Base-by-base conservation (phyloP, 2,888 invertebrate species). In the Electrophaes corylata region DNA sequence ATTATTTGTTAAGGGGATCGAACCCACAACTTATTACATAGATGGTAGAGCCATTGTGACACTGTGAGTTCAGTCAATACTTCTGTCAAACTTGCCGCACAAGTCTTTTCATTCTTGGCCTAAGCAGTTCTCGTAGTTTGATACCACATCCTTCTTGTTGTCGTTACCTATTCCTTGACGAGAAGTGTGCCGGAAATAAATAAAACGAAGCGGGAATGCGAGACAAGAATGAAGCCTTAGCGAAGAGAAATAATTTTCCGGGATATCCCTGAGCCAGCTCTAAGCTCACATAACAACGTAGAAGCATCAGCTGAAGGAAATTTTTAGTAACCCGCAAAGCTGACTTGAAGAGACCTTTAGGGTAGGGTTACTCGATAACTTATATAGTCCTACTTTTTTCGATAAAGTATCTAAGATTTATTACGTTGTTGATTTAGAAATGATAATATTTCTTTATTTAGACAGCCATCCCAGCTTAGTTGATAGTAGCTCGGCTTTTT, bases 121-220 rank as follows among this genome's bases (percentile, higher is more conserved):
- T n/a, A n/a, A n/a, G n/a, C n/a, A n/a, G n/a, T n/a, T n/a, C n/a
- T n/a, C n/a, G 26, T 29, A 45, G 45, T 44, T 12, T 41, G 29
- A 37, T 45, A 41, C 53, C 53, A 16, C 20, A 40, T 54, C 20
- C 10, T 39, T 14, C 14, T 14, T 33, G 6, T 31, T 31, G 8
- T 10, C n/a, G 14, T 19, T 19, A 31, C 16, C 20, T 40, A 45
- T 41, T 60, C 47, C 26, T 5, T 16, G 51, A 63, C 56, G 70
- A 69, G 75, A 73, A 80, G 72, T 75, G 71, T 67, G 73, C 70
- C 66, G 72, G 73, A 79, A 76, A 81, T 81, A 80, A 82, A 81
- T 78, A 81, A 79, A 76, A 69, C 62, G 69, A 62, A 69, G 64
- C 65, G 71, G 57, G 69, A 71, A 69, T 71, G 70, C 67, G 70